Evolutionary conservation across 2,888 invertebrate species (phyloP).

Genomic region (Acronicta psi): DNA sequence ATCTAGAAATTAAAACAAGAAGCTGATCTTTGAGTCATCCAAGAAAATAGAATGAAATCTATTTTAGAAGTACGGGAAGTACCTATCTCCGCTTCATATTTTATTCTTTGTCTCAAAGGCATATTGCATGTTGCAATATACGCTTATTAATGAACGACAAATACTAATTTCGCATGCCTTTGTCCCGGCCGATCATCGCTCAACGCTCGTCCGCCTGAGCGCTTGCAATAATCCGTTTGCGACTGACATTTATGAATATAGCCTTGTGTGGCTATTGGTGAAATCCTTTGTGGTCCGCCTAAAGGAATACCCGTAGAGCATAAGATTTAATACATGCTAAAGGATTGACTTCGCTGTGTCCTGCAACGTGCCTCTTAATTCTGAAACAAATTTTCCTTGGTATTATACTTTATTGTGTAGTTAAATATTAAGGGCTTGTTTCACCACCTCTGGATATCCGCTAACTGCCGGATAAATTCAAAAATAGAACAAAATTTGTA

Average conservation of each 20-base stretch:
- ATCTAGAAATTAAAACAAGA: not conserved
- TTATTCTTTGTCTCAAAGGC: constrained; percentile 55
- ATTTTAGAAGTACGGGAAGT: not conserved
- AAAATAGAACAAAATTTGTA: too few species aligned
- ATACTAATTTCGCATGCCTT: constrained; percentile 78
- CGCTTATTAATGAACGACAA: constrained; percentile 74
- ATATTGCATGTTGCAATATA: constrained; percentile 58
- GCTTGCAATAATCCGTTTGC: constrained; percentile 64
- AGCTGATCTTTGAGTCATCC: too few species aligned
- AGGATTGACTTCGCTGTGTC: constrained; percentile 40
- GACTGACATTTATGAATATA: constrained; percentile 59
- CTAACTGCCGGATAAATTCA: too few species aligned
- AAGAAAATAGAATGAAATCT: too few species aligned
- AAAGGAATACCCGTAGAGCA: constrained; percentile 35
- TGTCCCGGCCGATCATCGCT: constrained; percentile 63
- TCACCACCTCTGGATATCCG: too few species aligned
- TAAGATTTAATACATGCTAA: constrained; percentile 46
- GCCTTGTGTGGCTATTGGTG: constrained; percentile 47
- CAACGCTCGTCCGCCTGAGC: constrained; percentile 56
- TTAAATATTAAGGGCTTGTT: too few species aligned
- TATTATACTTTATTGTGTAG: constrained; percentile 20
- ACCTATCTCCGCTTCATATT: not conserved
- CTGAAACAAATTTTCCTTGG: constrained; percentile 21
- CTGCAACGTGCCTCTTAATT: constrained; percentile 31
- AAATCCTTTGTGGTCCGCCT: constrained; percentile 56